phyloP scores from a whole-genome alignment of 2,797 vertebrate species.

The Acomys russatus region DNA sequence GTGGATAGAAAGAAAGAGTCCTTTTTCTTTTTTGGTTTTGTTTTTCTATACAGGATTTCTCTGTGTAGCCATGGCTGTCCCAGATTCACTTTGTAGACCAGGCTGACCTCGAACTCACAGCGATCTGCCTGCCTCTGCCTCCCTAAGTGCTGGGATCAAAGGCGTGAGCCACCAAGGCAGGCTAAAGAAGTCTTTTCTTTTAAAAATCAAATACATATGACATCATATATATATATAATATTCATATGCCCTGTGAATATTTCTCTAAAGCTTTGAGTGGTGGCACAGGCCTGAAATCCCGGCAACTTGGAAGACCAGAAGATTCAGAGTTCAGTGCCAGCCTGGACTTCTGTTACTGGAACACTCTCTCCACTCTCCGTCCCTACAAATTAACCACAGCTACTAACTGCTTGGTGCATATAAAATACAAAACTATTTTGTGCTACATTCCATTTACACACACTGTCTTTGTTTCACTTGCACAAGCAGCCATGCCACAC shows the following conservation, averaged over 20 bases:
- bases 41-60: too few species aligned
- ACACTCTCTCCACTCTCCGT: conserved; percentile 19
- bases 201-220: background rate
- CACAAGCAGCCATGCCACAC: background rate
- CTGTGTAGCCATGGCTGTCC: too few species aligned
- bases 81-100: too few species aligned
- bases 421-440: background rate
- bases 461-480: background rate
- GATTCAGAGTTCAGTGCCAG: background rate
- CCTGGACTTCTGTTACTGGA: background rate
- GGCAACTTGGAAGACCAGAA: background rate
- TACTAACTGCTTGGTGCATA: background rate
- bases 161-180: too few species aligned
- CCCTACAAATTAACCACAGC: conserved; percentile 28
- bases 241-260: background rate
- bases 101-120: too few species aligned
- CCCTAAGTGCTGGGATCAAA: too few species aligned
- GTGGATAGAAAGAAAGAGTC: background rate
- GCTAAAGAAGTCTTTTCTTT: background rate
- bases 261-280: background rate
- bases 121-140: too few species aligned
- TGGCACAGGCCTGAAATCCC: background rate
- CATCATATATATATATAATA: background rate
- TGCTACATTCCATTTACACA: background rate
- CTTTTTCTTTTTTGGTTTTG: background rate